Evolutionary conservation across 1,140 invertebrate genomes (phyloP).

Genomic region (Tachypleus tridentatus): DNA sequence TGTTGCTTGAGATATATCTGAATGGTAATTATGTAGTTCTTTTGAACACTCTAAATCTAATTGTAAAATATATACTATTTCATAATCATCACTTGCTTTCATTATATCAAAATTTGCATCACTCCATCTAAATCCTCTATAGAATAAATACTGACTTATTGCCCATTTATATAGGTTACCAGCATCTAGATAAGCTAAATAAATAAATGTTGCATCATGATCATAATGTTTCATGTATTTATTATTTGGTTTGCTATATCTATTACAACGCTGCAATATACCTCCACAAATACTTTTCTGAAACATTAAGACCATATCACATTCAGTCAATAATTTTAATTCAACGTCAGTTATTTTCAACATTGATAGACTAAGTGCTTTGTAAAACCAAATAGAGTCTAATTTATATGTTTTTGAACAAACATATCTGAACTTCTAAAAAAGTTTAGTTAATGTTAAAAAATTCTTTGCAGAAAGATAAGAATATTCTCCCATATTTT

Average conservation of each 20-base stretch:
- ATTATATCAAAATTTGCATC: too few species aligned
- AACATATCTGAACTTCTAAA: constrained; percentile 26
- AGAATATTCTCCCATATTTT: not conserved
- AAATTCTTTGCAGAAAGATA: constrained; percentile 22
- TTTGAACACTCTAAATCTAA: too few species aligned
- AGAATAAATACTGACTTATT: too few species aligned
- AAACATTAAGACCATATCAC: constrained; percentile 8
- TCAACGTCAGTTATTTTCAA: constrained; percentile 5
- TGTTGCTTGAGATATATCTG: too few species aligned
- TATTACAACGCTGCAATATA: constrained; percentile 6
- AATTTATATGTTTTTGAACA: constrained; percentile 14
- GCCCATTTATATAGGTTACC: too few species aligned
- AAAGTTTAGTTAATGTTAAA: constrained; percentile 23
- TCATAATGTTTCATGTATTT: not conserved
- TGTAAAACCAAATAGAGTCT: constrained; percentile 4
- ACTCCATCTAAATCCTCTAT: too few species aligned
- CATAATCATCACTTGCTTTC: too few species aligned
- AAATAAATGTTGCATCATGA: too few species aligned
- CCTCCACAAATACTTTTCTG: constrained; percentile 4
- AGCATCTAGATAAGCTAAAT: too few species aligned
- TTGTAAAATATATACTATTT: too few species aligned
- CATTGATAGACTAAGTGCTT: not conserved
- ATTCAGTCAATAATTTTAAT: constrained; percentile 5
- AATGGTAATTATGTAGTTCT: too few species aligned
- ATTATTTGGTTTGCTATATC: constrained; percentile 11